Percentiles rank a stretch among this genome's conserved stretches.
Evolutionary conservation across 2,888 invertebrate genomes (phyloP).

Genomic region (Pogonocherus hispidulus): DNA sequence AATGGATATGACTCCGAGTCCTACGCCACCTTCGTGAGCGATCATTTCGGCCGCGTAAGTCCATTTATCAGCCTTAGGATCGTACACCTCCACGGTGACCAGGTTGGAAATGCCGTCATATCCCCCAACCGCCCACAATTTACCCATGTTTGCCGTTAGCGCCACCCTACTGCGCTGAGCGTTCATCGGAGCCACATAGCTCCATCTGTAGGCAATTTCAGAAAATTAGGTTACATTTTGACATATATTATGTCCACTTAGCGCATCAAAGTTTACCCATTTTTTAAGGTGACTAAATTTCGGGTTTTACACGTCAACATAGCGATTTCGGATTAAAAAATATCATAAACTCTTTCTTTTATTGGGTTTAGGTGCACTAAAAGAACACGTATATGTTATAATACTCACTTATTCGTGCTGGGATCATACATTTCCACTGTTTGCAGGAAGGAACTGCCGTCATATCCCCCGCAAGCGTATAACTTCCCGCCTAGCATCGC

Average conservation of each 20-base stretch:
- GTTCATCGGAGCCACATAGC: constrained; percentile 83
- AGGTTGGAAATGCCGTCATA: constrained; percentile 86
- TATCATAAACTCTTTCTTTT: too few relatives aligned
- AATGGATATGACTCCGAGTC: constrained; percentile 82
- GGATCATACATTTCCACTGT: constrained; percentile 88
- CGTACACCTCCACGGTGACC: constrained; percentile 87
- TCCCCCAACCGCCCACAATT: constrained; percentile 86
- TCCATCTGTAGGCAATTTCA: constrained; percentile 74
- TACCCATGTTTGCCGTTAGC: constrained; percentile 86
- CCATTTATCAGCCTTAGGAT: constrained; percentile 81
- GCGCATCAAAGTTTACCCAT: too few relatives aligned
- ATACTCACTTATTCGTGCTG: constrained; percentile 73
- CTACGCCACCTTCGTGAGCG: constrained; percentile 91
- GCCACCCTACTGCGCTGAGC: constrained; percentile 86
- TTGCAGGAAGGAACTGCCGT: constrained; percentile 85
- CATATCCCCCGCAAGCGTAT: constrained; percentile 89
- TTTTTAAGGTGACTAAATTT: too few relatives aligned
- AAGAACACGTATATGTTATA: constrained; percentile 38
- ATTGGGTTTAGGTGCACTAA: too few relatives aligned
- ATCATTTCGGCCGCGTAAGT: constrained; percentile 83
- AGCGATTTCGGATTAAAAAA: too few relatives aligned
- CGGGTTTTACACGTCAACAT: too few relatives aligned
- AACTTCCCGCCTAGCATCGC: constrained; percentile 85
- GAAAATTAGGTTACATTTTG: too few relatives aligned
- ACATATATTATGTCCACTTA: too few relatives aligned